Percentiles rank a stretch among this genome's conserved stretches.
phyloP scores from a whole-genome alignment of 2,113 vertebrate species.

The Spheniscus mendiculus region DNA sequence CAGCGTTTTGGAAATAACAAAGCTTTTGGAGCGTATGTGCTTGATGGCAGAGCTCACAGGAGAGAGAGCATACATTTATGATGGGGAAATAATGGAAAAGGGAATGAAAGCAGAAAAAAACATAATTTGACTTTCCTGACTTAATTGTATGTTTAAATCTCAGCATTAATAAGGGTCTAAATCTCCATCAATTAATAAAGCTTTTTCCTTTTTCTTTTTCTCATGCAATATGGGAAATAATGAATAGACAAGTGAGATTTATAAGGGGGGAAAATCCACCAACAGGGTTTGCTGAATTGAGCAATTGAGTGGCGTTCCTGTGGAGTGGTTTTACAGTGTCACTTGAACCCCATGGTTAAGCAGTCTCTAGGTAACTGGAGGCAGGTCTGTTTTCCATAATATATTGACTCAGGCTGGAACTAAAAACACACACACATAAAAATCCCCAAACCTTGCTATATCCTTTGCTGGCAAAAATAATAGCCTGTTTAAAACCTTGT shows the following conservation, averaged over 20 bases:
- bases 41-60: not conserved
- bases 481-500: not conserved
- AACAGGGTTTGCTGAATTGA: not conserved
- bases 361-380: slow-evolving; percentile 5
- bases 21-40: not conserved
- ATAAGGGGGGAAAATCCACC: not conserved
- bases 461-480: slow-evolving; percentile 4
- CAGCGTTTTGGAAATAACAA: not conserved
- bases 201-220: not conserved
- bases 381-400: slow-evolving; percentile 44
- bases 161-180: not conserved
- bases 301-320: not conserved
- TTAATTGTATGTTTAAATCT: slow-evolving; percentile 13
- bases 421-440: not conserved
- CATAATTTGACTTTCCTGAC: not conserved
- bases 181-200: not conserved
- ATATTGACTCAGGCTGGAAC: slow-evolving; percentile 19
- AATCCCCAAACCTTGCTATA: not conserved
- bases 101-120: not conserved
- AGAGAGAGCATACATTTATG: not conserved
- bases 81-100: not conserved
- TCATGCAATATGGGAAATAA: not conserved
- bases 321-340: slow-evolving; percentile 10
- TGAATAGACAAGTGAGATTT: not conserved
- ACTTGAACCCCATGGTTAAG: not conserved